Percentiles rank a stretch among this genome's conserved stretches.
Conservation (phyloP, 2,113 vertebrate genomes). For the Hemicordylus capensis region DNA sequence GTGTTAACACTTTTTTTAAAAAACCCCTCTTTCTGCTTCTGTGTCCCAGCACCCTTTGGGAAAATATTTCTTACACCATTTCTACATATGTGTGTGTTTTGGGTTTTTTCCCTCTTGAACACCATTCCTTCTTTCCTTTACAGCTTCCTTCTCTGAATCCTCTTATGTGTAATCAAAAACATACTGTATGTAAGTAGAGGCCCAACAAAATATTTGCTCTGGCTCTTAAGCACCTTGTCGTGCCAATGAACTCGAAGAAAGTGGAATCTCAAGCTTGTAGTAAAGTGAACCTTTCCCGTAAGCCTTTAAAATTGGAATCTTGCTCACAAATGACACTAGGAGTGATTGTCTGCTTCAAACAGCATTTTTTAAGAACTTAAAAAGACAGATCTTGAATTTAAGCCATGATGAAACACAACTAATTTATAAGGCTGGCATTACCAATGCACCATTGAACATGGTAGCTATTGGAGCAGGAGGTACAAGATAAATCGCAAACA, state of each 20-base stretch:
- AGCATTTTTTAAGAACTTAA: constrained; percentile 41
- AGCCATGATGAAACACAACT: constrained; percentile 30
- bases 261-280: constrained; percentile 50
- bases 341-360: constrained; percentile 50
- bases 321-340: constrained; percentile 37
- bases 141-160: constrained; percentile 63
- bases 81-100: constrained; percentile 24
- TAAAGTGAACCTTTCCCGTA: constrained; percentile 61
- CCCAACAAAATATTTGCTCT: constrained; percentile 61
- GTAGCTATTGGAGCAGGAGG: background rate
- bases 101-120: constrained; percentile 27
- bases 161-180: constrained; percentile 61
- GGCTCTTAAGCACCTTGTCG: constrained; percentile 23
- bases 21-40: background rate
- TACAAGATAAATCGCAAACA: too few species aligned
- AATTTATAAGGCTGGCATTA: background rate
- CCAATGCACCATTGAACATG: background rate
- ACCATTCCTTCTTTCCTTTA: background rate
- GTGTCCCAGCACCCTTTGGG: background rate
- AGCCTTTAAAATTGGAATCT: constrained; percentile 39
- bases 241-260: constrained; percentile 57
- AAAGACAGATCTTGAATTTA: constrained; percentile 36
- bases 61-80: background rate
- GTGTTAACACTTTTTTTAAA: background rate
- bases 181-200: constrained; percentile 39